phyloP scores from a whole-genome alignment of 2,113 vertebrate species.

The Psettodes erumei region DNA sequence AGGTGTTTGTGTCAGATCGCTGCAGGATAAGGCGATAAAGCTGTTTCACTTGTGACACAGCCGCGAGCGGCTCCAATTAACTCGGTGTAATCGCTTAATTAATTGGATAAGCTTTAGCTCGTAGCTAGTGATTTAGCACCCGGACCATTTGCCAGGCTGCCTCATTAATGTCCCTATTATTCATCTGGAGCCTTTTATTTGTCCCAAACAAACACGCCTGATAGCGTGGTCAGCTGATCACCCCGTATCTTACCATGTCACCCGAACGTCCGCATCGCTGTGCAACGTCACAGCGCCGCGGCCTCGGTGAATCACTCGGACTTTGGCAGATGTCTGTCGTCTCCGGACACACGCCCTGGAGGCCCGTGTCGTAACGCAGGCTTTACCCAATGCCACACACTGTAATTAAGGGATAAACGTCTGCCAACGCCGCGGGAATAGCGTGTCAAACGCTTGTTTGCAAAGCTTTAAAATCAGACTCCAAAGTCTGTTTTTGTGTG shows the following conservation, averaged over 20 bases:
- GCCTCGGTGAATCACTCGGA: background rate
- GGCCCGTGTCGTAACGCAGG: background rate
- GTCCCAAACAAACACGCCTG: too few species aligned
- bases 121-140: too few species aligned
- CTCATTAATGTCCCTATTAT: background rate
- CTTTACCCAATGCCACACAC: background rate
- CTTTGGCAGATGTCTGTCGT: constrained; percentile 1
- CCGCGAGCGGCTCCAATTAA: background rate
- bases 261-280: background rate
- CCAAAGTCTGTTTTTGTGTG: background rate
- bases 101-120: background rate
- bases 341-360: background rate
- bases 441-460: background rate
- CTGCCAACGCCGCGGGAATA: background rate
- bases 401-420: background rate
- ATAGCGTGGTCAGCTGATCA: background rate
- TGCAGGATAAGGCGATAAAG: background rate
- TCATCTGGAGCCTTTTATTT: background rate
- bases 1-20: background rate
- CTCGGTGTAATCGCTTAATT: background rate
- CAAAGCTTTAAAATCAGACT: background rate
- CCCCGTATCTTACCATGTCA: background rate
- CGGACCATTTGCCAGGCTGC: too few species aligned
- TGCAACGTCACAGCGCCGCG: background rate
- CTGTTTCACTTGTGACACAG: background rate